Conservation (phyloP, 2,113 vertebrate species). For the Petaurus breviceps region DNA sequence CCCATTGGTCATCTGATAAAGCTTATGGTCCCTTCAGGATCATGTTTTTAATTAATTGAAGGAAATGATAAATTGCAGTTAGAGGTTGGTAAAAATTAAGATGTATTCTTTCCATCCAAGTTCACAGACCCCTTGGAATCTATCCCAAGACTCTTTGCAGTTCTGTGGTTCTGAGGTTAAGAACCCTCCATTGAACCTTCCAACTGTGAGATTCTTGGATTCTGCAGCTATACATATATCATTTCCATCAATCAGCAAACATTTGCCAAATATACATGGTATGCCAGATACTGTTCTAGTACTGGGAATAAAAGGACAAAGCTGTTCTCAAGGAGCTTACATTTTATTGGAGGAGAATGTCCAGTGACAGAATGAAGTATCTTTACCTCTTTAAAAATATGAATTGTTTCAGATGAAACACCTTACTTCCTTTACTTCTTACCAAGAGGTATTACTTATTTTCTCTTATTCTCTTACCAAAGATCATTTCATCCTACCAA, state of each 20-base stretch:
- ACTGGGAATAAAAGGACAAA: neutral
- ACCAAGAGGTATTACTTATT: neutral
- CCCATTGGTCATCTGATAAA: neutral
- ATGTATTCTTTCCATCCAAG: neutral
- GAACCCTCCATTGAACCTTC: neutral
- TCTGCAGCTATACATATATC: neutral
- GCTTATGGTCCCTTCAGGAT: neutral
- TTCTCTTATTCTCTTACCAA: neutral
- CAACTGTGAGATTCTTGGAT: neutral
- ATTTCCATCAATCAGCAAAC: neutral
- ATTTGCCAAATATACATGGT: neutral
- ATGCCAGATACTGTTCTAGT: neutral
- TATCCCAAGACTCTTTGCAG: neutral
- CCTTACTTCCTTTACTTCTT: neutral
- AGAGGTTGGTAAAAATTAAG: neutral
- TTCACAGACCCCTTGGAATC: neutral
- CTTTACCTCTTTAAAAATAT: neutral
- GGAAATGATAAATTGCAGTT: neutral
- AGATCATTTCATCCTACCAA: constrained; percentile 5
- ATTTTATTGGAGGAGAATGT: neutral
- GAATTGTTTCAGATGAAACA: neutral
- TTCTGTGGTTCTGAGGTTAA: neutral
- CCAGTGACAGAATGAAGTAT: neutral
- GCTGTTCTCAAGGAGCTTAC: neutral
- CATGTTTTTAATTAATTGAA: neutral